Percentiles rank a stretch among this genome's conserved stretches.
Evolutionary conservation across 2,888 invertebrate genomes (phyloP).

Genomic region (Pristionchus japonicus): DNA sequence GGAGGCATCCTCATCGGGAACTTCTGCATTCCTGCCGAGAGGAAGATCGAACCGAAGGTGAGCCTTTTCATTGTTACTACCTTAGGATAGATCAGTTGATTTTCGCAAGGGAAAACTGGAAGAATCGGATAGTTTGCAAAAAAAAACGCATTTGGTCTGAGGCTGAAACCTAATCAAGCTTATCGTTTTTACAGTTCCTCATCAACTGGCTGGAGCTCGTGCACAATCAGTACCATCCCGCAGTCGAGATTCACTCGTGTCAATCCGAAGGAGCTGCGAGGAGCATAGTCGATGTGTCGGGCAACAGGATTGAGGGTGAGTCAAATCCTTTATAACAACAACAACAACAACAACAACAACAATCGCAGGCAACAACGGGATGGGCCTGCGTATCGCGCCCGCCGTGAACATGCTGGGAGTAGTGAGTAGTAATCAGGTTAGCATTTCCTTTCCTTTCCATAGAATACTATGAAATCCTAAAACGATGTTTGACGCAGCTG

Average conservation of each 20-base stretch:
- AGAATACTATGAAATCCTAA: not conserved
- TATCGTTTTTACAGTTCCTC: slow-evolving; percentile 56
- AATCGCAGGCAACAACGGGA: slow-evolving; percentile 61
- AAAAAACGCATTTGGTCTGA: too few species aligned
- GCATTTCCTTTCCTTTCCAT: not conserved
- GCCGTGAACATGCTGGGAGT: slow-evolving; percentile 71
- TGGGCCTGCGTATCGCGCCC: slow-evolving; percentile 71
- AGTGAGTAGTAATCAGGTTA: slow-evolving; percentile 65
- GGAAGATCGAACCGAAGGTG: slow-evolving; percentile 59
- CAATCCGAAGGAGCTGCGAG: slow-evolving; percentile 53
- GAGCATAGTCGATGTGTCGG: slow-evolving; percentile 67
- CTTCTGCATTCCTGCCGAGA: slow-evolving; percentile 80
- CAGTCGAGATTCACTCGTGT: slow-evolving; percentile 73
- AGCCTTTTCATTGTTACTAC: not conserved
- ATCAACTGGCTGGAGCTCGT: slow-evolving; percentile 73
- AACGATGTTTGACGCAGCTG: too few species aligned
- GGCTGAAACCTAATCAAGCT: too few species aligned
- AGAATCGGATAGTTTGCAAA: too few species aligned
- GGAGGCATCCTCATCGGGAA: slow-evolving; percentile 93
- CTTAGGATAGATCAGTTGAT: too few species aligned
- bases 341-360: not conserved
- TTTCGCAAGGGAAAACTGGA: too few species aligned
- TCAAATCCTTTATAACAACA: not conserved
- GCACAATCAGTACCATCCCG: slow-evolving; percentile 73
- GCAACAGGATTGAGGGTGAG: slow-evolving; percentile 58